phyloP scores from a whole-genome alignment of 2,888 invertebrate species.

The Ichneumoninae sp. region DNA sequence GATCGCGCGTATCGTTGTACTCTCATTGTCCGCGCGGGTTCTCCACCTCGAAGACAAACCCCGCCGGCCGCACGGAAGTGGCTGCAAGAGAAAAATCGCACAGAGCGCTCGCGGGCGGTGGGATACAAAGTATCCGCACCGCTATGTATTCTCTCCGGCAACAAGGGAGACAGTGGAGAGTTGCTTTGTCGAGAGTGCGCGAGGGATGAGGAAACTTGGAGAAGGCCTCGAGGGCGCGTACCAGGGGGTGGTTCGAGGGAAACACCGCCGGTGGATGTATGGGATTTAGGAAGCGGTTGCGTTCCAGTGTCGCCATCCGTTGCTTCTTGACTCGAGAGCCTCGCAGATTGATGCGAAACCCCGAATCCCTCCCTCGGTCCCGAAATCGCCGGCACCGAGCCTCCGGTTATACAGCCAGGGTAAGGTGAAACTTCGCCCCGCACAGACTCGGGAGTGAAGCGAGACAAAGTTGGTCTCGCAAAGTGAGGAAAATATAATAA shows the following conservation, averaged over 20 bases:
- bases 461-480: background rate
- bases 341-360: conserved; percentile 66
- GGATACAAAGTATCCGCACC: conserved; percentile 21
- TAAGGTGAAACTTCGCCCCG: conserved; percentile 8
- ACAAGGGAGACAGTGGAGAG: conserved; percentile 4
- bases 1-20: background rate
- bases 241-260: background rate
- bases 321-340: conserved; percentile 50
- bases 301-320: conserved; percentile 44
- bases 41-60: conserved; percentile 16
- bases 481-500: conserved; percentile 17
- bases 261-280: background rate
- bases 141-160: conserved; percentile 30
- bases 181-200: conserved; percentile 2
- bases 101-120: background rate
- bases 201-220: conserved; percentile 43
- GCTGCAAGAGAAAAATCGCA: background rate
- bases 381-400: background rate
- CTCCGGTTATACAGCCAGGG: background rate
- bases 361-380: conserved; percentile 11
- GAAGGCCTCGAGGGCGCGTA: conserved; percentile 26
- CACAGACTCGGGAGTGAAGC: background rate
- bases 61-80: background rate
- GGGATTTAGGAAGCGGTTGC: conserved; percentile 37
- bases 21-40: background rate